A percentile compares a stretch with the other conserved stretches of the same genome.
phyloP scores from a whole-genome alignment of 2,888 invertebrate genomes.

The Nezara viridula region DNA sequence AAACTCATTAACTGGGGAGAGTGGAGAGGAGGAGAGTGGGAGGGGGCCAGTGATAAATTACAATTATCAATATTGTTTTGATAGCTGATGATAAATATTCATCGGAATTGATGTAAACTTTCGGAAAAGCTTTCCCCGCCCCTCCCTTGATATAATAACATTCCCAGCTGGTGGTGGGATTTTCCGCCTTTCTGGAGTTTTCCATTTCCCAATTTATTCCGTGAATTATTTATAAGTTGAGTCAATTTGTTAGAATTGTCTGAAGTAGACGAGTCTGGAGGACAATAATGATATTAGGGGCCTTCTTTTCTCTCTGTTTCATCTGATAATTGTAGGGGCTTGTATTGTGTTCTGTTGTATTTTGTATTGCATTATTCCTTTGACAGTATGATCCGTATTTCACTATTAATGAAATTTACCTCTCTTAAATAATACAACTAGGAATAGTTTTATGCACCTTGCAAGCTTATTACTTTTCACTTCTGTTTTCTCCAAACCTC shows the following conservation, averaged over 20 bases:
- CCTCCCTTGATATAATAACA: conserved; percentile 43
- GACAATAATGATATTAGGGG: conserved; percentile 33
- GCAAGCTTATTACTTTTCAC: too few relatives aligned
- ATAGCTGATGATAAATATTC: conserved; percentile 61
- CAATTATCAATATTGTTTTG: conserved; percentile 62
- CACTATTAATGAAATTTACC: not conserved
- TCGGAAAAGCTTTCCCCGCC: conserved; percentile 35
- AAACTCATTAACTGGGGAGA: conserved; percentile 55
- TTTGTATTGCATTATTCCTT: not conserved
- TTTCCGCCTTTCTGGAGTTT: conserved; percentile 58
- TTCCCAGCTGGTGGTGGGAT: conserved; percentile 50
- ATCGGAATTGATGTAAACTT: conserved; percentile 59
- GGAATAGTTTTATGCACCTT: too few relatives aligned
- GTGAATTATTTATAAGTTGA: conserved; percentile 60
- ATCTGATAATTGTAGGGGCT: not conserved
- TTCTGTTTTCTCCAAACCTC: too few relatives aligned
- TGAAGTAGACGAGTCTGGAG: conserved; percentile 21
- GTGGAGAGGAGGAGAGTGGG: not conserved
- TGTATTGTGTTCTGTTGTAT: conserved; percentile 14
- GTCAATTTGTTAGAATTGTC: conserved; percentile 60
- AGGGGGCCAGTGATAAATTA: conserved; percentile 57
- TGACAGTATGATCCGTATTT: not conserved
- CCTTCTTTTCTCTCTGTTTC: not conserved
- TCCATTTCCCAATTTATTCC: conserved; percentile 59
- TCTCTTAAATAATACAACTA: too few relatives aligned